Base-by-base conservation (phyloP, 2,113 vertebrate species). In the Trochalopteron elliotii region DNA sequence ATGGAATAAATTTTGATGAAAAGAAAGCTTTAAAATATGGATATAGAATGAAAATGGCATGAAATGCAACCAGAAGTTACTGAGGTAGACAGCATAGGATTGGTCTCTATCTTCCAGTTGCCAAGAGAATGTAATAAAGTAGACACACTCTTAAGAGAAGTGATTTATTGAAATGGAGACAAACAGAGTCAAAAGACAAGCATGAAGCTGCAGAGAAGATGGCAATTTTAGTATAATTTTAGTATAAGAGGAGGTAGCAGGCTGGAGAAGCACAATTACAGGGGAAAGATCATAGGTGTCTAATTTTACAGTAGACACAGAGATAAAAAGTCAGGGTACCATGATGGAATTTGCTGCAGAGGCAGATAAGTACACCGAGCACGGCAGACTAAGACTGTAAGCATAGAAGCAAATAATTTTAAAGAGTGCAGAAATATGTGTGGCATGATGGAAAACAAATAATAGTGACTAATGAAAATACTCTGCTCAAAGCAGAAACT, bases 351-450 rank as follows among this genome's bases (percentile, higher is more conserved):
- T 94, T 88, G 5, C 31, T 83, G 31, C 33, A 86, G n/a, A 45
- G 42, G 55, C 23, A 74, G 23, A 27, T 37, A 37, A 20, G 44
- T 63, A 13, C n/a, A 61, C 53, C 0, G 0, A 3, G 42, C 23
- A 64, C 28, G 74, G 42, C 16, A 74, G 33, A 17, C 25, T 83
- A 42, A 59, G 19, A 80, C 47, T 57, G 9, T 50, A 77, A 45
- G 20, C 42, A 12, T 44, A 44, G 28, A 77, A 65, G 23, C 61
- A 83, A 83, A 61, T 74, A 57, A 45, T 50, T 89, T 67, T 70
- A 20, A 89, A 89, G 5, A 56, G 5, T 80, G 52, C 7, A 12
- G 30, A 57, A 72, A 33, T 42, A 70, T 23, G 19, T 53, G 21
- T 60, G 57, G 39, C 40, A 42, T 80, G 81, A 80, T 86, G 33